phyloP scores from a whole-genome alignment of 2,888 invertebrate species.

The Nephrotoma flavescens region DNA sequence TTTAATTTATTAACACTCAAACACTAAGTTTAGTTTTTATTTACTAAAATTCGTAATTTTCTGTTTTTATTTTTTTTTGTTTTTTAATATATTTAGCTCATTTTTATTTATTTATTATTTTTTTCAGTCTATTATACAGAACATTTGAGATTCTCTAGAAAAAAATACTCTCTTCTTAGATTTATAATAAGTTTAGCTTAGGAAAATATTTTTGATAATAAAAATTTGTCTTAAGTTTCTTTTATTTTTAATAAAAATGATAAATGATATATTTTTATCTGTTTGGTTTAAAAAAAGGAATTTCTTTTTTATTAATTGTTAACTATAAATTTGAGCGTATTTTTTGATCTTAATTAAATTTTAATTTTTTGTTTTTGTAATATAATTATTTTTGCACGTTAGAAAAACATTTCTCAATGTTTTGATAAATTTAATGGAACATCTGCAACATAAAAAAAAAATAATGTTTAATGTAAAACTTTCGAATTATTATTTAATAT shows the following conservation, averaged over 20 bases:
- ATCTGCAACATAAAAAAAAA: conserved; percentile 45
- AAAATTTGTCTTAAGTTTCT: not conserved
- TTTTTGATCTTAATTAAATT: not conserved
- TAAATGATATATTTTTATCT: not conserved
- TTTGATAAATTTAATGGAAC: conserved; percentile 81
- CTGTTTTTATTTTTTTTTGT: not conserved
- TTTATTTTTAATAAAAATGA: not conserved
- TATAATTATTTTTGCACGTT: conserved; percentile 1
- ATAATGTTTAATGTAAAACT: too few relatives aligned
- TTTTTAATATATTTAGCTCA: not conserved
- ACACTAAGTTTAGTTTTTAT: not conserved
- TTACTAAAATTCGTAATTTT: not conserved
- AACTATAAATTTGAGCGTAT: not conserved
- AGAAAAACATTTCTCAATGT: conserved; percentile 36
- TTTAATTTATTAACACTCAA: not conserved
- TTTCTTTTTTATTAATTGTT: not conserved
- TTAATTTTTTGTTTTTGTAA: not conserved
- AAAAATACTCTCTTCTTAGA: conserved; percentile 14
- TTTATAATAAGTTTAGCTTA: not conserved
- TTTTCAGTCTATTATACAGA: conserved; percentile 19
- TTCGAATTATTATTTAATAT: too few relatives aligned
- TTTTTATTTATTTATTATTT: not conserved
- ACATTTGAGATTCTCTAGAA: conserved; percentile 26
- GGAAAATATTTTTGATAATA: not conserved
- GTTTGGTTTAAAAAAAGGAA: not conserved